These are phyloP conservation scores for Kryptolebias marmoratus DNA, from an alignment of 2,113 vertebrate genomes.

Conservation along the genomic window DNA sequence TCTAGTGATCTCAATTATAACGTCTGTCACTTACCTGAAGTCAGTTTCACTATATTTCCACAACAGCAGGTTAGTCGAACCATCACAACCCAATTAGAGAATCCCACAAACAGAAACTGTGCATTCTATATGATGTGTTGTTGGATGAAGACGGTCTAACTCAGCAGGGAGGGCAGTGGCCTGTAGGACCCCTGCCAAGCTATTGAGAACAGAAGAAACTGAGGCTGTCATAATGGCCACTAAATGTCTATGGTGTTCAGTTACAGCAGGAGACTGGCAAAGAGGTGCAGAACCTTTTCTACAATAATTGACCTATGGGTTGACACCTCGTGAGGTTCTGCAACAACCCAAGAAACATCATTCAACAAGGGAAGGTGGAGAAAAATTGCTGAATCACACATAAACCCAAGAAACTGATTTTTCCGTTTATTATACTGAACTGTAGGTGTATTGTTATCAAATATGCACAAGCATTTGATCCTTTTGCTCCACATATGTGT, in stretches of 20 bases:
- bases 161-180: conserved; percentile 52
- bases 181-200: conserved; percentile 65
- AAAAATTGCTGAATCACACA: neutral
- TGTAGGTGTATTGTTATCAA: neutral
- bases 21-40: too few relatives aligned
- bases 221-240: conserved; percentile 73
- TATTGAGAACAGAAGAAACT: conserved; percentile 63
- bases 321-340: conserved; percentile 53
- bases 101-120: conserved; percentile 41
- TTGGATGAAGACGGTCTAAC: conserved; percentile 55
- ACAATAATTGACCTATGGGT: conserved; percentile 65
- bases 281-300: conserved; percentile 72
- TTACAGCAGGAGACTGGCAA: conserved; percentile 75
- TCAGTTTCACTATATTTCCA: conserved; percentile 1
- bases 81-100: conserved; percentile 66
- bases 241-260: conserved; percentile 75
- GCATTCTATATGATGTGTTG: conserved; percentile 40
- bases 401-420: neutral
- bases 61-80: conserved; percentile 12
- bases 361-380: conserved; percentile 15
- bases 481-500: conserved; percentile 6
- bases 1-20: too few relatives aligned
- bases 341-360: conserved; percentile 46
- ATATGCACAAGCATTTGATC: neutral
- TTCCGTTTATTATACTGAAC: neutral